Conservation (phyloP, 2,888 invertebrate species). For the Erebia palarica region DNA sequence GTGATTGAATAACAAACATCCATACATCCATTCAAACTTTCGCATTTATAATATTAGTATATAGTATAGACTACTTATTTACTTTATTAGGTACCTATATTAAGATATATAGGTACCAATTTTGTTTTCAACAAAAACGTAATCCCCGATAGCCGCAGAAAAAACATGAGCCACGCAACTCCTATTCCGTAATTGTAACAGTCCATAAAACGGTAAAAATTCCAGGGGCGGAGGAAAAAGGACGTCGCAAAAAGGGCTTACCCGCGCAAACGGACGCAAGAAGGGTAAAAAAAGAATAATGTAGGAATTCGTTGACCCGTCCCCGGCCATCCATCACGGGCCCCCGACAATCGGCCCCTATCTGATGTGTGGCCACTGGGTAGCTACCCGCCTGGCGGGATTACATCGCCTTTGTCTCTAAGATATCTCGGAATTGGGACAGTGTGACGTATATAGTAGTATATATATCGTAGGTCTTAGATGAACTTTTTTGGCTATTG, state of each 20-base stretch:
- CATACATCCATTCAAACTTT: too few species aligned
- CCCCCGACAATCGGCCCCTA: conserved; percentile 73
- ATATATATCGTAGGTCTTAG: conserved; percentile 27
- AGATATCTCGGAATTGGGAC: conserved; percentile 41
- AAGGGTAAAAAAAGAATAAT: conserved; percentile 83
- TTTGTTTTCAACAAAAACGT: conserved; percentile 12
- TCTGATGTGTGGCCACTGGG: conserved; percentile 76
- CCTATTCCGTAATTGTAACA: conserved; percentile 80
- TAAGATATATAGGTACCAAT: not conserved
- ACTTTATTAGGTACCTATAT: too few species aligned
- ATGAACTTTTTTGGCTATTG: not conserved
- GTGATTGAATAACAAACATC: too few species aligned
- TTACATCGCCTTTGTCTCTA: conserved; percentile 58
- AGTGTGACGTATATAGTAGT: conserved; percentile 36
- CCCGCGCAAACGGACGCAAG: conserved; percentile 79
- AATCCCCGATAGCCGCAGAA: not conserved
- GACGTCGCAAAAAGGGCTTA: conserved; percentile 81
- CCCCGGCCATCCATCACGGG: conserved; percentile 82
- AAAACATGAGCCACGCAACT: not conserved
- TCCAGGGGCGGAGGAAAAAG: conserved; percentile 68
- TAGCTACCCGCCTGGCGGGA: conserved; percentile 71
- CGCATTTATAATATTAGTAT: too few species aligned
- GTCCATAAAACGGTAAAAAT: conserved; percentile 80
- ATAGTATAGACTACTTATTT: too few species aligned
- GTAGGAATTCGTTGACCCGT: conserved; percentile 84